phyloP scores from a whole-genome alignment of 2,113 vertebrate species.

The Podocnemis expansa region DNA sequence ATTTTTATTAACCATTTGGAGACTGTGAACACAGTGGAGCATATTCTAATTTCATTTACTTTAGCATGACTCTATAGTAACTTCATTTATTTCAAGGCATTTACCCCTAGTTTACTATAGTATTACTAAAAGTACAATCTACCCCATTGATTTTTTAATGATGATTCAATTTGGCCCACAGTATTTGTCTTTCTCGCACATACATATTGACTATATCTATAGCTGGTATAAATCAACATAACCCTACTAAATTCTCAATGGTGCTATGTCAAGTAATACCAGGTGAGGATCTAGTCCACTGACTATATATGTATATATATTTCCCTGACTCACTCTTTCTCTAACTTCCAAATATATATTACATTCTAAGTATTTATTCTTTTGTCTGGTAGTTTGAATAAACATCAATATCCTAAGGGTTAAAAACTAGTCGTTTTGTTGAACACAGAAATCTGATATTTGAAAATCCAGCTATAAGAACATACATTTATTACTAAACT shows the following conservation, averaged over 20 bases:
- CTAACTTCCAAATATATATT: background rate
- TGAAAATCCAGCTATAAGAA: background rate
- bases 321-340: background rate
- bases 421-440: background rate
- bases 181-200: background rate
- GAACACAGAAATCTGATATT: background rate
- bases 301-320: accelerated
- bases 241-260: background rate
- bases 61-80: background rate
- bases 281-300: background rate
- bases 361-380: background rate
- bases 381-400: background rate
- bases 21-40: background rate
- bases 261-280: background rate
- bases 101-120: background rate
- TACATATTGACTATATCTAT: background rate
- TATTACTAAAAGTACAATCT: background rate
- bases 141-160: background rate
- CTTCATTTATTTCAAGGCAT: background rate
- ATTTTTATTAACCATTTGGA: background rate
- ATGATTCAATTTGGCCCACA: background rate
- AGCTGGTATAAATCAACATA: background rate
- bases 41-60: background rate
- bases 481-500: background rate
- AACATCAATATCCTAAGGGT: background rate